phyloP scores from a whole-genome alignment of 2,113 vertebrate genomes.

The Myxocyprinus asiaticus region DNA sequence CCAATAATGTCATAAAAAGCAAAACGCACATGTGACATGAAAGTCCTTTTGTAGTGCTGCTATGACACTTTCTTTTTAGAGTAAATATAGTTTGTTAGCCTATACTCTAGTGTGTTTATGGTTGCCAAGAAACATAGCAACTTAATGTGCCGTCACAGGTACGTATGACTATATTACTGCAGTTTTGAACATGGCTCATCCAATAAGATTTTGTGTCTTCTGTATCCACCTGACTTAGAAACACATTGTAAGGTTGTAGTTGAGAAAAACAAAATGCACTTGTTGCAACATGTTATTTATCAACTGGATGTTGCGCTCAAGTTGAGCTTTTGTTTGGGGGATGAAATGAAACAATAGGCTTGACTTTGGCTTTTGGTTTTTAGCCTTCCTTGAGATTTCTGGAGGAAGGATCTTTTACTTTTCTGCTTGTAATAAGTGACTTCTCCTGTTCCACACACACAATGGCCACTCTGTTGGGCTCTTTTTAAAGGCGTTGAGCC shows the following conservation, averaged over 20 bases:
- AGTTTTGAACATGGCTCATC: too few species aligned
- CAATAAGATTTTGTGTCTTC: too few species aligned
- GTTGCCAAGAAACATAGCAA: too few species aligned
- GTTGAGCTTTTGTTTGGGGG: conserved; percentile 64
- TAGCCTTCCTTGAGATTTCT: conserved; percentile 48
- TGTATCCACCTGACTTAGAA: background rate
- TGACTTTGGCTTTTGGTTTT: conserved; percentile 57
- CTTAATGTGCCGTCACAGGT: too few species aligned
- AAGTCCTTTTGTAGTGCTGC: too few species aligned
- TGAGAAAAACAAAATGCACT: background rate
- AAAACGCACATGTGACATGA: too few species aligned
- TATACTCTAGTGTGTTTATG: too few species aligned
- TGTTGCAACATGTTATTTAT: conserved; percentile 27
- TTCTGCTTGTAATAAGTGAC: conserved; percentile 67
- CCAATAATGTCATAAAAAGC: too few species aligned
- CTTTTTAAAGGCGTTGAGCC: conserved; percentile 43
- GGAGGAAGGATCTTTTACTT: conserved; percentile 66
- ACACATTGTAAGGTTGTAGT: background rate
- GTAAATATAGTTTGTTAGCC: too few species aligned
- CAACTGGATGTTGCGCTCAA: conserved; percentile 25
- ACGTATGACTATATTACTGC: too few species aligned
- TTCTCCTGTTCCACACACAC: conserved; percentile 67
- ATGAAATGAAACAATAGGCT: conserved; percentile 61
- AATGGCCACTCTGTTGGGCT: conserved; percentile 66
- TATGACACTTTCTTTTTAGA: too few species aligned